Evolutionary conservation across 1,140 invertebrate species (phyloP).

Genomic region (Cydia pomonella): DNA sequence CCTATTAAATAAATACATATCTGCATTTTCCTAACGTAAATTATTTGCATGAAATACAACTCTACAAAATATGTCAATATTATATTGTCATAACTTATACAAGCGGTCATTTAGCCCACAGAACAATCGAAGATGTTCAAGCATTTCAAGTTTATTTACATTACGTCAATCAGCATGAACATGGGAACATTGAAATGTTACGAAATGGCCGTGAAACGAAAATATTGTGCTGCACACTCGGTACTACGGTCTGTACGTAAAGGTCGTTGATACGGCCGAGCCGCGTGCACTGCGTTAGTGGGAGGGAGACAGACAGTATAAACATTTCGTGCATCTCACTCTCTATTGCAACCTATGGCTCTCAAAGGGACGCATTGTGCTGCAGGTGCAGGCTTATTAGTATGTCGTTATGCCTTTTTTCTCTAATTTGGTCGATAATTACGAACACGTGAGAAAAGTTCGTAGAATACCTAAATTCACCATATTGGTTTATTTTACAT

Average conservation of each 20-base stretch:
- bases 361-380: constrained; percentile 45
- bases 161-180: constrained; percentile 35
- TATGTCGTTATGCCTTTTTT: not conserved
- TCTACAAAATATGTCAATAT: not conserved
- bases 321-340: constrained; percentile 57
- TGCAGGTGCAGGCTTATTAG: constrained; percentile 26
- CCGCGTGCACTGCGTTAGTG: constrained; percentile 53
- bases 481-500: too few species aligned
- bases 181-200: constrained; percentile 60
- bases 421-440: constrained; percentile 8
- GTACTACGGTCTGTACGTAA: constrained; percentile 54
- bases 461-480: not conserved
- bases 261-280: constrained; percentile 72
- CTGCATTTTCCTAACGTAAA: too few species aligned
- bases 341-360: constrained; percentile 43
- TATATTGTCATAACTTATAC: not conserved
- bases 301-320: constrained; percentile 57
- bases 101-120: not conserved
- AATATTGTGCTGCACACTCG: constrained; percentile 55
- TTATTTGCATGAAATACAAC: too few species aligned
- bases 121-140: not conserved
- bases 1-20: too few species aligned
- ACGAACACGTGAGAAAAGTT: constrained; percentile 28
- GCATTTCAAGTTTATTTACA: constrained; percentile 46
- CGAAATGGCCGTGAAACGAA: constrained; percentile 71